phyloP scores from a whole-genome alignment of 2,888 invertebrate genomes.

The Neocrepidodera transversa region DNA sequence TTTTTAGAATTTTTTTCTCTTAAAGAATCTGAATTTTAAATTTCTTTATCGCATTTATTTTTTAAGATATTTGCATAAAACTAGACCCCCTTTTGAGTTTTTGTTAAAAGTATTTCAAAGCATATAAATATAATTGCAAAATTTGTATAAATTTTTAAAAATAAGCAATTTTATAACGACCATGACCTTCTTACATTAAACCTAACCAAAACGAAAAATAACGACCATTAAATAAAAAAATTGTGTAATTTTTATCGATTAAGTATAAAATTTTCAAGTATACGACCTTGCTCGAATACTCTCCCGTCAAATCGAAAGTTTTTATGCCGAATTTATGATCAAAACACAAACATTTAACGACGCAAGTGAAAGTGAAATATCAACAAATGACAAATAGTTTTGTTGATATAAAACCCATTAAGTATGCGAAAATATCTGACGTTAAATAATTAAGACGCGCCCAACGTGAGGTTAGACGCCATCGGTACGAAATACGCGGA shows the following conservation, averaged over 20 bases:
- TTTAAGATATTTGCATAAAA: no score
- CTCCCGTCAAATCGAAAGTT: conserved; percentile 1
- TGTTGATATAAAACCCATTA: background rate
- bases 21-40: no score
- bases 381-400: background rate
- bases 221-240: background rate
- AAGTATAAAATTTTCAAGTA: conserved; percentile 1
- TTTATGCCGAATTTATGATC: background rate
- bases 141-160: no score
- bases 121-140: no score
- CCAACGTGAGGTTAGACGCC: background rate
- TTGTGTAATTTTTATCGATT: background rate
- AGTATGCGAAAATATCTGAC: background rate
- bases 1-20: no score
- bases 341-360: background rate
- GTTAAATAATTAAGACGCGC: background rate
- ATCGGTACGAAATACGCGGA: no score
- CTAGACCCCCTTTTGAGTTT: no score
- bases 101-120: no score
- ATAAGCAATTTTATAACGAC: no score
- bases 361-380: conserved; percentile 1
- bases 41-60: no score
- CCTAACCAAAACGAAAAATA: no score
- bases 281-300: conserved; percentile 4
- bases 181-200: no score